Percentiles rank a stretch among this genome's conserved stretches.
Evolutionary conservation across 2,113 vertebrate species (phyloP).

Genomic region (Oreochromis niloticus): DNA sequence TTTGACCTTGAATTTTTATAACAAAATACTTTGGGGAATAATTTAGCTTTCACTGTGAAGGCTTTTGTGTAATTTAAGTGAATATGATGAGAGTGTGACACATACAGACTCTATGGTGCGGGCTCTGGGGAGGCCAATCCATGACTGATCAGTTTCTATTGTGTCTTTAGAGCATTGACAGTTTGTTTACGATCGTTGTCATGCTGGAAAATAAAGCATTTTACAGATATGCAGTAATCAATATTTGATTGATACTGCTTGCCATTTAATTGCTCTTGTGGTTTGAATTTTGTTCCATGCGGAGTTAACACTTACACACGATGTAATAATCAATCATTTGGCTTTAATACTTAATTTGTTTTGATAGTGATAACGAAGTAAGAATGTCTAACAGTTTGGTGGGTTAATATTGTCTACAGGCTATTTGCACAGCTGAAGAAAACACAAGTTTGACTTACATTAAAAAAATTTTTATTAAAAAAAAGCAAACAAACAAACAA

Average conservation of each 20-base stretch:
- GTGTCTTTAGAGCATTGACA: not conserved
- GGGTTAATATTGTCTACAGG: not conserved
- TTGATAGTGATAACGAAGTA: not conserved
- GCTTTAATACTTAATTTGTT: not conserved
- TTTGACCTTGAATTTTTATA: not conserved
- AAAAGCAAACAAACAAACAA: not conserved
- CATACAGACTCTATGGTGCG: not conserved
- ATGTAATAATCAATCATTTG: not conserved
- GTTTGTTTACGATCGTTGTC: not conserved
- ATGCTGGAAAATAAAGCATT: not conserved
- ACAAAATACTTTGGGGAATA: not conserved
- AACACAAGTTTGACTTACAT: not conserved
- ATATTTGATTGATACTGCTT: not conserved
- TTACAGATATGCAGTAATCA: not conserved
- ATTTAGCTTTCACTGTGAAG: not conserved
- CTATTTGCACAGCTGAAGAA: not conserved
- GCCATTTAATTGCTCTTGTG: not conserved
- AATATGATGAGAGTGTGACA: not conserved
- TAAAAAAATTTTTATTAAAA: conserved; percentile 14
- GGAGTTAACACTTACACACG: not conserved
- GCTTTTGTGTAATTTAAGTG: not conserved
- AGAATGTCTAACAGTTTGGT: not conserved
- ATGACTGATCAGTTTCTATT: not conserved
- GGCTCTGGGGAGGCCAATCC: not conserved
- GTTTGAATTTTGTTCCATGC: not conserved